Evolutionary conservation across 2,888 invertebrate genomes (phyloP).

Genomic region (Lasioglossum morio): DNA sequence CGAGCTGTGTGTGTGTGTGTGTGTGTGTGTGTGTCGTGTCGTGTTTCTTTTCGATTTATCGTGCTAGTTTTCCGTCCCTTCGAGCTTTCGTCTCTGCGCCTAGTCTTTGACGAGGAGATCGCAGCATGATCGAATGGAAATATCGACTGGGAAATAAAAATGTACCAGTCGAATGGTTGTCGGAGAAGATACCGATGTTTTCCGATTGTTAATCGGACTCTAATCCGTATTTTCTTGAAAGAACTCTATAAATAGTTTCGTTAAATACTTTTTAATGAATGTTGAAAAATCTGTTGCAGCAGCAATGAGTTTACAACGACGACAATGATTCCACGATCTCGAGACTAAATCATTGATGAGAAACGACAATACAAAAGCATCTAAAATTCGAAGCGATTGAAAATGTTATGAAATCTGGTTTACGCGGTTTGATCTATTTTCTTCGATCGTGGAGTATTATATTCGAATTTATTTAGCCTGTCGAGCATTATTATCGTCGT

Average conservation of each 20-base stretch:
- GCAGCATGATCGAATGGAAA: constrained; percentile 19
- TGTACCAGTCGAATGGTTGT: not conserved
- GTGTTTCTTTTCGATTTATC: constrained; percentile 56
- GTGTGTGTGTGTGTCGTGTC: no score
- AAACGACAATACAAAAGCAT: not conserved
- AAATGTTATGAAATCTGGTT: not conserved
- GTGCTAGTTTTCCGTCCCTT: not conserved
- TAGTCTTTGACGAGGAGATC: constrained; percentile 19
- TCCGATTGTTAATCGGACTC: not conserved
- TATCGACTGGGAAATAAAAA: constrained; percentile 15
- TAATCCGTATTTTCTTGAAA: not conserved
- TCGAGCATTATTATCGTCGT: not conserved
- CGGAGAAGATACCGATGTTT: not conserved
- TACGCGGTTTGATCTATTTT: not conserved
- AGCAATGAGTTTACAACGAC: not conserved
- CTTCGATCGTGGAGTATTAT: not conserved
- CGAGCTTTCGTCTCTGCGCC: constrained; percentile 17
- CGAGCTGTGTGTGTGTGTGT: constrained; percentile 24
- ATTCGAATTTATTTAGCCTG: not conserved
- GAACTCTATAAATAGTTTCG: no score
- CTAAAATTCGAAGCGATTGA: not conserved
- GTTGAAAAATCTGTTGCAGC: not conserved
- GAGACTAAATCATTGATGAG: not conserved
- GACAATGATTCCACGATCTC: not conserved
- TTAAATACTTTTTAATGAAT: not conserved